Evolutionary conservation across 2,797 vertebrate genomes (phyloP).

Genomic region (Sciurus vulgaris): DNA sequence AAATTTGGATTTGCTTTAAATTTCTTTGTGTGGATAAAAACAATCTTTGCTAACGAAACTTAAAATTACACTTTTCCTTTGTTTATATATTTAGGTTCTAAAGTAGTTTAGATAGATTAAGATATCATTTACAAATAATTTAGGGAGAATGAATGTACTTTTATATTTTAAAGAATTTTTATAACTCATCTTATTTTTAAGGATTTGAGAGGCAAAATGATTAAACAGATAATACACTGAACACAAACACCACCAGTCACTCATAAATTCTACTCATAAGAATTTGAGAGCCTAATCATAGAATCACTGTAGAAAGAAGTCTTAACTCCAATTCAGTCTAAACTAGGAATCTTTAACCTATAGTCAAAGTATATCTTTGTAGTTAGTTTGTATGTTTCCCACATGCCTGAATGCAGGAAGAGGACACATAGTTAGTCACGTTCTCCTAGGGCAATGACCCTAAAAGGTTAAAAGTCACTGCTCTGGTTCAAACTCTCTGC

Average conservation of each 20-base stretch:
- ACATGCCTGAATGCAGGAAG: background rate
- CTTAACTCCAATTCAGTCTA: background rate
- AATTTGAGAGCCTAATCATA: background rate
- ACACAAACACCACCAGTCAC: slow-evolving; percentile 8
- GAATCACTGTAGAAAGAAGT: background rate
- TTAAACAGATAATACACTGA: slow-evolving; percentile 44
- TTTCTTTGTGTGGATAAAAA: slow-evolving; percentile 59
- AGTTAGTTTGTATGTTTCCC: background rate
- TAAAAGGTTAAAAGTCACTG: background rate
- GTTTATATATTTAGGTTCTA: slow-evolving; percentile 22
- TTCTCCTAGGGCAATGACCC: background rate
- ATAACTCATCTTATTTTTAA: slow-evolving; percentile 57
- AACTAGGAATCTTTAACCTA: background rate
- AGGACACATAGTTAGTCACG: background rate
- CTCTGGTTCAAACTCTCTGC: background rate
- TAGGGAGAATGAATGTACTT: slow-evolving; percentile 23
- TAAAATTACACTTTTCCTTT: background rate
- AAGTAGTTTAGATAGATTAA: slow-evolving; percentile 49
- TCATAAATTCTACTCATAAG: background rate
- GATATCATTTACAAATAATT: background rate
- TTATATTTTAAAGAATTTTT: slow-evolving; percentile 57
- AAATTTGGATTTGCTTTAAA: slow-evolving; percentile 1
- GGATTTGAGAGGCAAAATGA: slow-evolving; percentile 52
- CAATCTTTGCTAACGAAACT: background rate
- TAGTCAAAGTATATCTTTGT: background rate